Evolutionary conservation across 1,140 invertebrate species (phyloP), one percentile per base, ranked within the genome.

Genomic region (Scaptodrosophila lebanonensis): DNA sequence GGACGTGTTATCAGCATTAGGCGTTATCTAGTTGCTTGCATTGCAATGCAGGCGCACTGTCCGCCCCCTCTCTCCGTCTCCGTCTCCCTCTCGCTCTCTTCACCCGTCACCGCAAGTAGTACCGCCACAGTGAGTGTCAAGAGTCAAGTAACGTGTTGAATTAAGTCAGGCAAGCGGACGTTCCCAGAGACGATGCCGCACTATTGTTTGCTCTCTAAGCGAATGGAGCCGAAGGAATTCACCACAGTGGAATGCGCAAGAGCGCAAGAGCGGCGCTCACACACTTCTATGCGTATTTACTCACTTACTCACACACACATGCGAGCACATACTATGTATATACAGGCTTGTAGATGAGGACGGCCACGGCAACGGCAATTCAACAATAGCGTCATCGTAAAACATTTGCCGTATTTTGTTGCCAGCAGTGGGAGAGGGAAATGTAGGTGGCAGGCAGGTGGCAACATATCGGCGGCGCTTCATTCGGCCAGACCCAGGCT

Each of bases 301-400:
- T 40, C 9, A 12, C 30, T 25, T 15, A 50, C 44, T 48, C 29
- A 38, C 7, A 43, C 9, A 25, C 29, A 42, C 11, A 47, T 7
- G 44, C 8, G 44, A 11, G 25, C 18, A 17, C 25, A 42, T 11
- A 48, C 30, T 25, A 9, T 12, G 29, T 32, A 39, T 49, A 45
- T 57, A 51, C 44, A 44, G 7, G 53, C 60, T 62, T 58, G n/a
- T n/a, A n/a, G n/a, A n/a, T n/a, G n/a, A n/a, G n/a, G n/a, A n/a
- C n/a, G n/a, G n/a, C n/a, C n/a, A n/a, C n/a, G n/a, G n/a, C n/a
- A n/a, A n/a, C n/a, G n/a, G n/a, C n/a, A n/a, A n/a, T n/a, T 61
- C 66, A 75, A 76, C 72, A 76, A 76, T 76, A 77, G 72, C 71
- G 71, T 76, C 71, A 76, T 76, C 71, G 71, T 76, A 77, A 76